Conservation (phyloP, 2,888 invertebrate genomes). For the Aphodius sticticus region DNA sequence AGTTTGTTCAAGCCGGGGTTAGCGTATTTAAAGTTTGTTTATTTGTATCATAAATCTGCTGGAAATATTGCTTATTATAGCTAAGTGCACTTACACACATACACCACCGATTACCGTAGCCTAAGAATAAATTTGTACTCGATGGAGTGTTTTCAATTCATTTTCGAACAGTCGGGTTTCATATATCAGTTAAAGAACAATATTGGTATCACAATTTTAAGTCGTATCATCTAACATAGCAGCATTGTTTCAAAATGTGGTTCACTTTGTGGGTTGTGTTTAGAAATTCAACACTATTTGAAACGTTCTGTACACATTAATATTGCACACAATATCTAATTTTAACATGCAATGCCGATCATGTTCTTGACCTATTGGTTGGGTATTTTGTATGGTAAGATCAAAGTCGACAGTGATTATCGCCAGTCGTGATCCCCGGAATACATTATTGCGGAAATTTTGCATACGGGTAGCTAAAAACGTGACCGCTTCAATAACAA, state of each 20-base stretch:
- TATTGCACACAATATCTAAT: neutral
- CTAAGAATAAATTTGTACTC: neutral
- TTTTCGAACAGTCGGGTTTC: neutral
- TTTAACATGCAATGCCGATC: neutral
- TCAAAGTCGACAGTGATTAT: neutral
- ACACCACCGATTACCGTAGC: neutral
- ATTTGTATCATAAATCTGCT: neutral
- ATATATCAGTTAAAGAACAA: no score
- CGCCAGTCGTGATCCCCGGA: neutral
- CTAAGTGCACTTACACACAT: neutral
- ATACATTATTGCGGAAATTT: neutral
- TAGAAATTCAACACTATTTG: neutral
- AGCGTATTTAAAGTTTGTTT: neutral
- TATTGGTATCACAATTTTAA: no score
- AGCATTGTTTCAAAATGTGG: neutral
- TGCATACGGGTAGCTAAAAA: neutral
- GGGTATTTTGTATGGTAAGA: neutral
- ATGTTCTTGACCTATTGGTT: neutral
- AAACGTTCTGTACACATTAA: neutral
- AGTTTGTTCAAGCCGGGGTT: neutral
- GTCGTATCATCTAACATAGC: no score
- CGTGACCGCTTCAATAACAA: neutral
- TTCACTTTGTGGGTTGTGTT: neutral
- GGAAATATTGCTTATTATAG: neutral
- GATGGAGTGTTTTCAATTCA: neutral